phyloP scores from a whole-genome alignment of 2,113 vertebrate genomes.

The Rhabdomys dilectus region DNA sequence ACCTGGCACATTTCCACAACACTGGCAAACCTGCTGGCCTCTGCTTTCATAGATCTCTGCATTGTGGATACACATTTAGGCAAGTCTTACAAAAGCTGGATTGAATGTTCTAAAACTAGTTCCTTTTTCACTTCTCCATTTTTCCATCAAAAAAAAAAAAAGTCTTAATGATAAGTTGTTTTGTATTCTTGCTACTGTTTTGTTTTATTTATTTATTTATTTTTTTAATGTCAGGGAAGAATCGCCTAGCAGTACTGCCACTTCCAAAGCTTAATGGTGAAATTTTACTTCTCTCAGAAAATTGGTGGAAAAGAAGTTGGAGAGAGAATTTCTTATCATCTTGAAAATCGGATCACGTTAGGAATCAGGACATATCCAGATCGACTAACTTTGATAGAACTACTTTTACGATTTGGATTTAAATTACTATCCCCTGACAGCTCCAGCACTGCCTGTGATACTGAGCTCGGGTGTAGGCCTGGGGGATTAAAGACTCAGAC shows the following conservation, averaged over 20 bases:
- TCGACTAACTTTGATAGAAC: not conserved
- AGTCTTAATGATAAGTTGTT: not conserved
- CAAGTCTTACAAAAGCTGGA: not conserved
- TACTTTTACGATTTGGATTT: not conserved
- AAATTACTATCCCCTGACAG: not conserved
- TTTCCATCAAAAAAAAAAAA: not conserved
- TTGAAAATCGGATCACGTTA: not conserved
- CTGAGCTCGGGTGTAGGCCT: too few relatives aligned
- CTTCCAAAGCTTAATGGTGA: not conserved
- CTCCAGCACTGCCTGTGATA: too few relatives aligned
- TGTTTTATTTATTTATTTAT: too few relatives aligned
- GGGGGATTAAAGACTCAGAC: too few relatives aligned
- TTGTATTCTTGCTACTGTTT: not conserved
- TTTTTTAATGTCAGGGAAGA: not conserved
- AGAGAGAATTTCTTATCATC: not conserved
- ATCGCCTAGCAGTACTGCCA: not conserved
- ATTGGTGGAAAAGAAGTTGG: not conserved
- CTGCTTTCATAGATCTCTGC: not conserved
- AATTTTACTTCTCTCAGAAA: slow-evolving; percentile 28
- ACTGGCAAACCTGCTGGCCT: not conserved
- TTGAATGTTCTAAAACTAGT: not conserved
- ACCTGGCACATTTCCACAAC: not conserved
- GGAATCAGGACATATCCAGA: not conserved
- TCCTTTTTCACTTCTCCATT: not conserved
- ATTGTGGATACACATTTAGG: not conserved